Base-by-base conservation (phyloP, 2,888 invertebrate species). In the Yponomeuta malinellus region DNA sequence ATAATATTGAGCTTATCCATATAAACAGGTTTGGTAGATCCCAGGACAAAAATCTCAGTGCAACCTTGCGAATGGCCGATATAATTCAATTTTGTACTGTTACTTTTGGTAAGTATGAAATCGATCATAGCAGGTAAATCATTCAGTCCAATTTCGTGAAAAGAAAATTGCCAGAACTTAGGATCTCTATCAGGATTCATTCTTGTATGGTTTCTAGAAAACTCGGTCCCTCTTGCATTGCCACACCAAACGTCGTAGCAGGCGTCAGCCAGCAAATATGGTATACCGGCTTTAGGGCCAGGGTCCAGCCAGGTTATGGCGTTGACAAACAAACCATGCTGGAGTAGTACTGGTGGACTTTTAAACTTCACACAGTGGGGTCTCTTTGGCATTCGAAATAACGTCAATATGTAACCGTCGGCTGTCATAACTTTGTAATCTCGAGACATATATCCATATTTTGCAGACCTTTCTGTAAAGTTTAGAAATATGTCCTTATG, bases 51-150 rank as follows among this genome's bases (percentile, higher is more conserved):
- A n/a, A 48, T 48, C 12, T 48, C 48, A 23, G 64, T 15, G 12
- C 15, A 37, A 23, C 48, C 48, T 70, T 70, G 70, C 3, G 70
- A 70, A 48, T 70, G 65, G 12, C 95, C 95, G 9, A 94, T 79
- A 80, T 94, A 95, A 73, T 89, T 88, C 1, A 95, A 70, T 69
- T 93, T 83, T 9, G 85, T 71, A 64, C 90, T 84, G 0, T 87
- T 84, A 0, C 94, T 95, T 9, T 72, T 72, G 0, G 79, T 74
- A 1, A 94, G 78, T 10, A 95, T 87, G 78, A 94, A 93, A 78
- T 96, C 94, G 66, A 97, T 93, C 81, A 94, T 94, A 0, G 95
- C 93, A 4, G 96, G 96, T 15, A 97, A 76, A 83, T 97, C 97
- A 76, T 87, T 93, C 64, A 86, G 78, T 0, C 94, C 95, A 81